Evolutionary conservation across 2,113 vertebrate genomes (phyloP), one percentile per base, ranked within the genome.

Genomic region (Ailuropoda melanoleuca): DNA sequence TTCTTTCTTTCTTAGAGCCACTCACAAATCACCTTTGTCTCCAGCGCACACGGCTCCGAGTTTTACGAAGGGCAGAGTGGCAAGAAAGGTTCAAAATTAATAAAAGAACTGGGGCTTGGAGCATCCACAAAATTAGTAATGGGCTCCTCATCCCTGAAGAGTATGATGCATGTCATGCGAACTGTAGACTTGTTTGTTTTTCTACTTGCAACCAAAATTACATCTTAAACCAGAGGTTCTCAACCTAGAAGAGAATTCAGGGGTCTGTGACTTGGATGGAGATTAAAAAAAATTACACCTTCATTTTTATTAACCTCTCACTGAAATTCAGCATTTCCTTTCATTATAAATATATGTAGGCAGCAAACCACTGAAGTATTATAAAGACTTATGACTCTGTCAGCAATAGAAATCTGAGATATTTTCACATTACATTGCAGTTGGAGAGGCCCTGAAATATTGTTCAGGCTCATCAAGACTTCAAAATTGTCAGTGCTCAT

Each of bases 41-140:
- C 2, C 8, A n/a, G 7, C 3, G 6, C 46, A 53, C 1, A 4
- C 11, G 26, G 31, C 12, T 1, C 5, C 2, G 0, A 75, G n/a
- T 11, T 53, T 80, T 60, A 39, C 26, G 53, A 43, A 87, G 55
- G 14, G 15, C 14, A 26, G 64, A 60, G 24, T 0, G 24, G 15
- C 43, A 48, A 1, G 13, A 46, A 48, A 34, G 29, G 8, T 24
- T 18, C 26, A 48, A 77, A 77, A 48, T 34, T 53, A 53, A 53
- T 19, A 74, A 68, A 50, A 34, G 34, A 34, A 15, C 31, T n/a
- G 37, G 58, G 60, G 26, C 50, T 66, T 43, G 31, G 81, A 18
- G 29, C 14, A 34, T 26, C 13, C n/a, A 66, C 13, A 70, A 34
- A 74, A 56, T 34, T 46, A 48, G 8, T 26, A 43, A 37, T 12